A percentile compares a stretch with the other conserved stretches of the same genome.
phyloP scores from a whole-genome alignment of 2,113 vertebrate species.

The Dipodomys merriami region DNA sequence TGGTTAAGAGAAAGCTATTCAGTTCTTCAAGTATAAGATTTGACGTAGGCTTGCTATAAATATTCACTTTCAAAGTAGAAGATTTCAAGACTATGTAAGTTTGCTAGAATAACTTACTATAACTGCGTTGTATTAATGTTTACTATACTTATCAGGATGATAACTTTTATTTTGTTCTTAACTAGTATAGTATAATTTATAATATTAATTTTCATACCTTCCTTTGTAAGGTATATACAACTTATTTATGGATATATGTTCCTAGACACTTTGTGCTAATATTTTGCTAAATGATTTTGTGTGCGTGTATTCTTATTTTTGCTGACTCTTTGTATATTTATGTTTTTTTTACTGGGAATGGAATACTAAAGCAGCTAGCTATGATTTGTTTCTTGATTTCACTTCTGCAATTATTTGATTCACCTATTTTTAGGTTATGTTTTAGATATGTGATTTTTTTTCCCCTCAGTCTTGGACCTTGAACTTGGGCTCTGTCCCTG shows the following conservation, averaged over 20 bases:
- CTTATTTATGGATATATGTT: background rate
- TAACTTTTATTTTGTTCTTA: background rate
- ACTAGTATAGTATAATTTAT: rapidly evolving
- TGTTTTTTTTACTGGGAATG: background rate
- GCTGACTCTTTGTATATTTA: background rate
- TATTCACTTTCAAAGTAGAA: background rate
- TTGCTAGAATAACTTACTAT: background rate
- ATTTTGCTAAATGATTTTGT: too few species aligned
- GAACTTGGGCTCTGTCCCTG: too few species aligned
- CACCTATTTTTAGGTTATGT: background rate
- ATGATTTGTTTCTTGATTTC: background rate
- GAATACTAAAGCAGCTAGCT: background rate
- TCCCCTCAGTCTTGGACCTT: too few species aligned
- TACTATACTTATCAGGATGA: background rate
- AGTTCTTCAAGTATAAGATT: background rate
- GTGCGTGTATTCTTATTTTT: background rate
- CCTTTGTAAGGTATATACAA: background rate
- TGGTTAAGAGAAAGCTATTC: background rate
- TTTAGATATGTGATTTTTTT: background rate
- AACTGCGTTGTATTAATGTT: background rate
- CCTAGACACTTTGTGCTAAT: too few species aligned
- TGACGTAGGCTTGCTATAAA: background rate
- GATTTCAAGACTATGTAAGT: background rate
- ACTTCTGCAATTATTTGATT: background rate
- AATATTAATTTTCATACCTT: background rate